A percentile compares a stretch with the other conserved stretches of the same genome.
These are phyloP conservation scores for Parnassius smintheus DNA, from an alignment of 2,888 invertebrate species.

Conservation along the genomic window DNA sequence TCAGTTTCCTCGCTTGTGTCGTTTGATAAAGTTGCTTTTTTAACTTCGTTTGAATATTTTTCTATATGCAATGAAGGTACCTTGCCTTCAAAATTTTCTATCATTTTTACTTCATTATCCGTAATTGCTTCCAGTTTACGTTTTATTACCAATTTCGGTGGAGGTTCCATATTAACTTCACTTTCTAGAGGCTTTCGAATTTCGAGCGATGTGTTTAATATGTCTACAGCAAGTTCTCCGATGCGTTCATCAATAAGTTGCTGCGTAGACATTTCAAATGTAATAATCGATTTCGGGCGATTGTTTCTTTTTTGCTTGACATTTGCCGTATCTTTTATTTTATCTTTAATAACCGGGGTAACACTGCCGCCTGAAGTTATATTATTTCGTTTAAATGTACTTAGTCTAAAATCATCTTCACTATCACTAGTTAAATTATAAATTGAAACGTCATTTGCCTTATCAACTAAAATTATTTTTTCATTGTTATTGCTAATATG, in stretches of 20 bases:
- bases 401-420: conserved; percentile 57
- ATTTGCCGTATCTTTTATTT: conserved; percentile 32
- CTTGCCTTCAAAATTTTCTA: conserved; percentile 38
- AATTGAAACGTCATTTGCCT: conserved; percentile 38
- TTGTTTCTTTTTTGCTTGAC: conserved; percentile 28
- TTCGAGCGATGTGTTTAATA: conserved; percentile 51
- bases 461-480: conserved; percentile 44
- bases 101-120: conserved; percentile 40
- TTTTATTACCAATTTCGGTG: conserved; percentile 35
- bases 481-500: conserved; percentile 44
- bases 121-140: conserved; percentile 50
- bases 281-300: conserved; percentile 24
- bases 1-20: conserved; percentile 44
- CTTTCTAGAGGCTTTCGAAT: conserved; percentile 32
- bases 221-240: conserved; percentile 44
- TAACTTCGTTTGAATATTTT: conserved; percentile 22
- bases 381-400: conserved; percentile 35
- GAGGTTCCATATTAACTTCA: conserved; percentile 33
- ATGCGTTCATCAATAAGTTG: conserved; percentile 58
- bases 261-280: conserved; percentile 25
- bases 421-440: conserved; percentile 66
- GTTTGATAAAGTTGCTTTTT: conserved; percentile 24
- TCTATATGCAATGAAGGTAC: conserved; percentile 30
- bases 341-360: conserved; percentile 27
- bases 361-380: conserved; percentile 19